Base-by-base conservation (phyloP, 2,113 vertebrate genomes). In the Leptodactylus fuscus region DNA sequence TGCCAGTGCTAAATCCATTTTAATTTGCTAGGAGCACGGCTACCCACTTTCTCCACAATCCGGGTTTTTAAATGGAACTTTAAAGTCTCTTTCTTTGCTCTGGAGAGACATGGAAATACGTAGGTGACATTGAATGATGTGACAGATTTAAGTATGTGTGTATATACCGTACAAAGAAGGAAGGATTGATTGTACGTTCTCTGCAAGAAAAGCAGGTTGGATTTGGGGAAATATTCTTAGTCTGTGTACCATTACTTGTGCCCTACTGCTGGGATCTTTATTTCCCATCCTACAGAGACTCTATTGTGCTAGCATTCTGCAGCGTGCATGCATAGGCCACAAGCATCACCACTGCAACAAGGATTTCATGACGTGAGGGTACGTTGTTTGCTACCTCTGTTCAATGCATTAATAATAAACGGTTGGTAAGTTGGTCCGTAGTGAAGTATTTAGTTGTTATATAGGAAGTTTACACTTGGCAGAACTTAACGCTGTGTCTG, bases 1-100 rank as follows among this genome's bases (percentile, higher is more conserved):
- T 70, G 62, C 75, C 62, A 79, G 8, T 67, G 10, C 62, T 44
- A 58, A 38, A 73, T 58, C 34, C 48, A 53, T 82, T 41, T 38
- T 82, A 36, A 51, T 71, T 70, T 82, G 60, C 65, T 80, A 20
- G 36, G 36, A 62, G 77, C 77, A 62, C 13, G 13, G 55, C 6
- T 62, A 41, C 76, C 32, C 32, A 58, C 49, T 38, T 34, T 36
- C n/a, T 62, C 9, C 32, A 41, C 32, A n/a, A 38, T 58, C 51
- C 13, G 34, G 3, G 2, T 55, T 78, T 78, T 10, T 55, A n/a
- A 38, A 55, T 78, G 75, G 18, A 5, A 24, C 48, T 55, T 38
- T 22, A 41, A 13, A 22, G 32, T 62, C 22, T 41, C 34, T 38
- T 48, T 79, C 22, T 60, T 38, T 58, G 27, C 22, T n/a, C 29